These are phyloP conservation scores for Druon quercuslanigerum DNA, from an alignment of 1,140 invertebrate species.

Conservation along the genomic window DNA sequence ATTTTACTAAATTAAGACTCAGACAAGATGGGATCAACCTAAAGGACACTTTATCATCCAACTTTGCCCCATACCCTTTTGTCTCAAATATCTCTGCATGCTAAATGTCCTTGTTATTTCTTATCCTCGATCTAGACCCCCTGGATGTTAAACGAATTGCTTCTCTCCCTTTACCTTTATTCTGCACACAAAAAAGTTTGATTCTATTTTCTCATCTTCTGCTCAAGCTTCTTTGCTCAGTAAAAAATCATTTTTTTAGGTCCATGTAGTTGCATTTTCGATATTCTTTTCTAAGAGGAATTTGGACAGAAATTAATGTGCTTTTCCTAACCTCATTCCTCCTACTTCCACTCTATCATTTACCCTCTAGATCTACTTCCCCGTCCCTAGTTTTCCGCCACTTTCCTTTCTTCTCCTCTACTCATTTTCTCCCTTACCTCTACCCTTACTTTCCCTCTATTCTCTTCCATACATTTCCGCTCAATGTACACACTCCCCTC, in stretches of 20 bases:
- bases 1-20: neutral
- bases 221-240: neutral
- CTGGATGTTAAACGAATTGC: slow-evolving; percentile 10
- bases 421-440: no score
- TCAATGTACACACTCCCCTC: no score
- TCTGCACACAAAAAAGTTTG: neutral
- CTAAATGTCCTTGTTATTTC: slow-evolving; percentile 20
- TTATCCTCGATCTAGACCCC: slow-evolving; percentile 18
- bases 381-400: no score
- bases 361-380: no score
- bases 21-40: neutral
- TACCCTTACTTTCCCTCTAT: no score
- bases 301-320: no score
- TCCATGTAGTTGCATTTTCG: no score
- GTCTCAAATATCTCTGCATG: slow-evolving; percentile 15
- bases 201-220: neutral
- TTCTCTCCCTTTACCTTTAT: neutral
- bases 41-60: neutral
- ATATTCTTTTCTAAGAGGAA: no score
- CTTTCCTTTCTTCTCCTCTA: no score
- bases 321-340: no score
- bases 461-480: no score
- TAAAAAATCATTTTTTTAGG: neutral
- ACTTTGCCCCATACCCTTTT: neutral
- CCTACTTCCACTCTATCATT: no score